A percentile compares a stretch with the other conserved stretches of the same genome.
These are phyloP conservation scores for Cyphomyrus plagiostoma DNA, from an alignment of 2,113 vertebrate genomes.

Conservation along the genomic window DNA sequence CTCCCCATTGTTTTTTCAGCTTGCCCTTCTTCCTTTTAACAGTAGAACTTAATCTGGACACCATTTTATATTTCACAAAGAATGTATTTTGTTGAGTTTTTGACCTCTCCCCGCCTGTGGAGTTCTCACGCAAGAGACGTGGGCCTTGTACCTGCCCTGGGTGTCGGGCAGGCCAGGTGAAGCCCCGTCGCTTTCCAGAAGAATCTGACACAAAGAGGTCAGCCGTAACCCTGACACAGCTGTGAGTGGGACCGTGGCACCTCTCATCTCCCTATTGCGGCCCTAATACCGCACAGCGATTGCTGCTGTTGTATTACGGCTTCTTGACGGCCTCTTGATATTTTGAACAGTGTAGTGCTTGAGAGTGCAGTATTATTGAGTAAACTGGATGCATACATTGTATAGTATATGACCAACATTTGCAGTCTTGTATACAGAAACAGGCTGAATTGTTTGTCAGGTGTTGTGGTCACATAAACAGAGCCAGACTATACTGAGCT, in stretches of 20 bases:
- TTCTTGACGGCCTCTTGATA: neutral
- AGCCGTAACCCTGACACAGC: neutral
- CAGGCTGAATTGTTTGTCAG: neutral
- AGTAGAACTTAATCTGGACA: neutral
- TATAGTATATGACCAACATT: neutral
- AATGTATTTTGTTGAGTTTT: neutral
- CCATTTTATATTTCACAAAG: neutral
- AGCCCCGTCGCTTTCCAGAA: neutral
- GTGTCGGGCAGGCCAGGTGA: neutral
- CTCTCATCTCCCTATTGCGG: neutral
- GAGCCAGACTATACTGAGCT: neutral
- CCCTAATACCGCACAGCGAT: neutral
- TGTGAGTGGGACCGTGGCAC: neutral
- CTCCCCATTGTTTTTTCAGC: neutral
- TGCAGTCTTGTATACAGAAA: neutral
- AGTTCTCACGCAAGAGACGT: neutral
- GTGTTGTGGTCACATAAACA: neutral
- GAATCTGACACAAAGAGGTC: neutral
- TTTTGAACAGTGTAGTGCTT: neutral
- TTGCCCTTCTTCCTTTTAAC: neutral
- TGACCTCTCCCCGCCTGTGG: neutral
- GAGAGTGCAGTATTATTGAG: neutral
- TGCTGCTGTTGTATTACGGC: neutral
- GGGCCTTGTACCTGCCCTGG: neutral
- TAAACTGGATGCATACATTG: neutral